phyloP scores from a whole-genome alignment of 2,888 invertebrate species.

The Drosophila gaucha region DNA sequence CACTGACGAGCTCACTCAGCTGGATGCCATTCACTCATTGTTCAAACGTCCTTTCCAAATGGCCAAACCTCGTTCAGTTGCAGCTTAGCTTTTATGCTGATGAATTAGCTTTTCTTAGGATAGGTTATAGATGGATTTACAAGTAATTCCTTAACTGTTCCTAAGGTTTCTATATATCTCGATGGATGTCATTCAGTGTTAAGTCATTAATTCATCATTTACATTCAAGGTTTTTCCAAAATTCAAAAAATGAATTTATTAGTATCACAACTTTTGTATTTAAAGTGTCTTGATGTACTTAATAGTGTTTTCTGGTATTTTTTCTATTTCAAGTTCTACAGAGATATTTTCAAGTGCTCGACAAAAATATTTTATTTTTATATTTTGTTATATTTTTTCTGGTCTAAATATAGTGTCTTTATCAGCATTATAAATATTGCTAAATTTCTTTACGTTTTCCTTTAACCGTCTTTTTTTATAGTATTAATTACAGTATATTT shows the following conservation, averaged over 20 bases:
- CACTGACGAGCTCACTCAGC: slow-evolving; percentile 73
- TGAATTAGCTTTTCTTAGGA: slow-evolving; percentile 29
- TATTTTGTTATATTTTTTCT: neutral
- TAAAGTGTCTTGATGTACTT: too few relatives aligned
- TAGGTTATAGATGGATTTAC: neutral
- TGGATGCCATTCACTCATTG: slow-evolving; percentile 71
- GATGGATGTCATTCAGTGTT: neutral
- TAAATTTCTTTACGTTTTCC: neutral
- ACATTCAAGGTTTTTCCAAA: too few relatives aligned
- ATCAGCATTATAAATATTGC: neutral
- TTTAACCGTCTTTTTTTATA: too few relatives aligned
- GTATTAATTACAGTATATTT: neutral
- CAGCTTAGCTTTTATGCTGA: slow-evolving; percentile 18
- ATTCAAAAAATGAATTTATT: too few relatives aligned
- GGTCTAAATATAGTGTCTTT: neutral
- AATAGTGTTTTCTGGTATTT: too few relatives aligned
- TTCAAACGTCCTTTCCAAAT: slow-evolving; percentile 29
- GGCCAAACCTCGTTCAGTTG: slow-evolving; percentile 10
- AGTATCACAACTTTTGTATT: too few relatives aligned
- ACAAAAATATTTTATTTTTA: neutral
- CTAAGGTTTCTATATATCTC: neutral
- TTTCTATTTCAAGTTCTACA: too few relatives aligned
- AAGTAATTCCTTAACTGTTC: neutral
- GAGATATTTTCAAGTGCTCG: too few relatives aligned
- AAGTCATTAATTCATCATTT: too few relatives aligned